These are phyloP conservation scores for Punctoribates punctum DNA, from an alignment of 2,888 invertebrate genomes.

Conservation along the genomic window DNA sequence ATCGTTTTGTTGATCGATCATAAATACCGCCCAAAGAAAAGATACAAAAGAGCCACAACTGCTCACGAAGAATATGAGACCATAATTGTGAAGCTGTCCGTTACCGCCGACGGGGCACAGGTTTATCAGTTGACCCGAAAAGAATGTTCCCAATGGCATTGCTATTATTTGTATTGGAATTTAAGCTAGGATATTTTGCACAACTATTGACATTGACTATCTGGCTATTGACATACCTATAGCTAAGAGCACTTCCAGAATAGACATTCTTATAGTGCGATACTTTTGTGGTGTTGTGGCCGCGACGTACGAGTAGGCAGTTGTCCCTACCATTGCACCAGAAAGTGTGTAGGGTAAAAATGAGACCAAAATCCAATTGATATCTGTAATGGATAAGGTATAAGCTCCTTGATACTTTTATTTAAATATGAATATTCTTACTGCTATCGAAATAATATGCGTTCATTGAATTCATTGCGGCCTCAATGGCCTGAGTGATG, in stretches of 20 bases:
- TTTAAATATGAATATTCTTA: not conserved
- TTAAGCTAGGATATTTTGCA: too few species aligned
- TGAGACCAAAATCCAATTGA: slow-evolving; percentile 5
- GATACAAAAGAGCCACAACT: not conserved
- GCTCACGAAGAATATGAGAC: not conserved
- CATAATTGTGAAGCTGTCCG: slow-evolving; percentile 17
- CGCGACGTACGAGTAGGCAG: not conserved
- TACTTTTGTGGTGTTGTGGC: not conserved
- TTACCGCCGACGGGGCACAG: not conserved
- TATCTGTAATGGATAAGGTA: slow-evolving; percentile 1
- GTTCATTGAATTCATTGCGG: slow-evolving; percentile 10
- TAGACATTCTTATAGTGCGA: not conserved
- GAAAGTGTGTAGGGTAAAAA: slow-evolving; percentile 16
- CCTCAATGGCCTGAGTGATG: not conserved
- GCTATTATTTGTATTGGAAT: too few species aligned
- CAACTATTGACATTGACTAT: too few species aligned
- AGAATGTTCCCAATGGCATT: not conserved
- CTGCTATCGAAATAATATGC: not conserved
- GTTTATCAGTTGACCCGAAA: not conserved
- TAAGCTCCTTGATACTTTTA: not conserved
- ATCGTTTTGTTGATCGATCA: slow-evolving; percentile 12
- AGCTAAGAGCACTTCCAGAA: not conserved
- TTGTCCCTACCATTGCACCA: not conserved
- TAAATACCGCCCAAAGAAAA: slow-evolving; percentile 4
- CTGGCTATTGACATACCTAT: slow-evolving; percentile 20